Evolutionary conservation across 2,797 vertebrate genomes (phyloP), one percentile per base, ranked within the genome.

Genomic region (Chelonia mydas): DNA sequence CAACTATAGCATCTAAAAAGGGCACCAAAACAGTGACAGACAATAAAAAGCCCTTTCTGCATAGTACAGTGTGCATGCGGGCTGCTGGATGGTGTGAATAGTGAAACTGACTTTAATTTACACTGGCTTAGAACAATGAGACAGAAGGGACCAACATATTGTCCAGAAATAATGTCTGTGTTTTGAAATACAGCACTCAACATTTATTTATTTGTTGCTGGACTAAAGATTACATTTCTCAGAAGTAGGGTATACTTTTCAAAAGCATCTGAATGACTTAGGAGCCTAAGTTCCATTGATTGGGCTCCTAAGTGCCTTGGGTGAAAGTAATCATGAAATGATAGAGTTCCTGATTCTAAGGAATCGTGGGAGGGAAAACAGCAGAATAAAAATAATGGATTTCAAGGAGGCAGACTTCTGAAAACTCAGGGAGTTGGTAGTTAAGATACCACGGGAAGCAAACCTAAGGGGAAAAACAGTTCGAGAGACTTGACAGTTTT

Each of bases 141-240:
- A 9, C n/a, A 91, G 90, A n/a, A 11, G 57, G 27, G 19, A 92
- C 91, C 81, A 92, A 92, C 95, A 93, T 79, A 41, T 93, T 95
- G 94, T 59, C 93, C 91, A 95, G 83, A 97, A 88, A 85, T 88
- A 91, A 95, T 81, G 16, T 19, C 28, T 53, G 16, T 45, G 28
- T 51, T 90, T 95, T 33, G 68, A 83, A 89, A 91, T 59, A 90
- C 81, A 87, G n/a, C 78, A 47, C 3, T 83, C 81, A 87, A 53
- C 61, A 94, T 79, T 93, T 81, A 27, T 61, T 78, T 72, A 72
- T 72, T 41, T 90, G 23, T 78, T 84, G 5, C 90, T 76, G 92
- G 27, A 50, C 57, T 92, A 84, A 88, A 90, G 95, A 88, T 13
- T 33, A 87, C 74, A 92, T 87, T 94, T 87, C 59, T 61, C 59